Conservation (phyloP, 2,888 invertebrate genomes). For the Galeopsomyia nigrocyanea region DNA sequence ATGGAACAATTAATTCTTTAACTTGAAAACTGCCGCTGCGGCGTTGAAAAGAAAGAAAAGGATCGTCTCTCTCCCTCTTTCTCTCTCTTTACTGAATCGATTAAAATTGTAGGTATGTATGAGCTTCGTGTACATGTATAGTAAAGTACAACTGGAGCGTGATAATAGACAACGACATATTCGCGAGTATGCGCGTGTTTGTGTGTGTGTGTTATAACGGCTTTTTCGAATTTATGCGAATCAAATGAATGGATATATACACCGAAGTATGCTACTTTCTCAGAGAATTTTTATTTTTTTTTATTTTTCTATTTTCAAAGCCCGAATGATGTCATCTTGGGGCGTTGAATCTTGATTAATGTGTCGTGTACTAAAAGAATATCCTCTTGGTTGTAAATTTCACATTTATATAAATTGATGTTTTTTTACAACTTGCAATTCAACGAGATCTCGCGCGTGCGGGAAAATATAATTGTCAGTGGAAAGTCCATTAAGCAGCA, state of each 20-base stretch:
- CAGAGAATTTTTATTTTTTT: neutral
- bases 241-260: neutral
- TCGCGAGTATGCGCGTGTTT: neutral
- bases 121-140: no score
- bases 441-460: no score
- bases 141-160: conserved; percentile 30
- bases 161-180: conserved; percentile 20
- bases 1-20: conserved; percentile 19
- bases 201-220: no score
- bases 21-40: no score
- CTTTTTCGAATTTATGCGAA: conserved; percentile 5
- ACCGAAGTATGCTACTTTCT: neutral
- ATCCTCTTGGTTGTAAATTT: no score
- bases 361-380: no score
- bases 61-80: no score
- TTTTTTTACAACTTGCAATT: no score
- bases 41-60: no score
- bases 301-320: conserved; percentile 2
- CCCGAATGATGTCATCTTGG: conserved; percentile 4
- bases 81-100: conserved; percentile 10
- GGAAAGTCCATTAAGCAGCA: no score
- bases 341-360: conserved; percentile 4
- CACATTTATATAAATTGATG: no score
- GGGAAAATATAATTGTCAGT: no score
- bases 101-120: conserved; percentile 4